These are phyloP conservation scores for Prunella strophiata DNA, from an alignment of 2,797 vertebrate species.

Conservation along the genomic window DNA sequence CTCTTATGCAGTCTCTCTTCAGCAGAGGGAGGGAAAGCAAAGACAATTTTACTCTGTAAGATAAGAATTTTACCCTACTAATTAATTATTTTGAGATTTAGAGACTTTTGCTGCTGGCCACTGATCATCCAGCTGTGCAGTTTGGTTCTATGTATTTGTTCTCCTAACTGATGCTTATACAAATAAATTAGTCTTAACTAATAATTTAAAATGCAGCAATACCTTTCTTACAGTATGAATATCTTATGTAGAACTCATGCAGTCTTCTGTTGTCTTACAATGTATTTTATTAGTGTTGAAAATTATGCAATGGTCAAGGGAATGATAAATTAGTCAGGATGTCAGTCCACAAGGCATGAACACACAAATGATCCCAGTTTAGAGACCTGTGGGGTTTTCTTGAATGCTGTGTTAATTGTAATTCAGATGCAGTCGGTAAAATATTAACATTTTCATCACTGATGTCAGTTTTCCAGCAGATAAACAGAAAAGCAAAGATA, in stretches of 20 bases:
- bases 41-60: constrained; percentile 5
- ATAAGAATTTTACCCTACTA: constrained; percentile 17
- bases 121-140: background rate
- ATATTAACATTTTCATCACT: background rate
- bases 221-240: background rate
- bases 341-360: background rate
- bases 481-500: background rate
- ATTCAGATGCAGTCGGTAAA: background rate
- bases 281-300: background rate
- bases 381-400: background rate
- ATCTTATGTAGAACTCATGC: background rate
- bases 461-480: background rate
- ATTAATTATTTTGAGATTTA: constrained; percentile 51
- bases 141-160: background rate
- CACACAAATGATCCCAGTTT: background rate
- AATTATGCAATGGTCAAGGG: background rate
- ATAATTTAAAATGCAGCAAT: background rate
- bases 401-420: background rate
- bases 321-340: background rate
- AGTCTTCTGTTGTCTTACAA: background rate
- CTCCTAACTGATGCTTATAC: background rate
- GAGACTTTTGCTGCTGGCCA: background rate
- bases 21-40: background rate
- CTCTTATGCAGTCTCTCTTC: background rate
- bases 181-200: background rate